A percentile compares a stretch with the other conserved stretches of the same genome.
phyloP scores from a whole-genome alignment of 2,888 invertebrate species.

The Drosophila tripunctata region DNA sequence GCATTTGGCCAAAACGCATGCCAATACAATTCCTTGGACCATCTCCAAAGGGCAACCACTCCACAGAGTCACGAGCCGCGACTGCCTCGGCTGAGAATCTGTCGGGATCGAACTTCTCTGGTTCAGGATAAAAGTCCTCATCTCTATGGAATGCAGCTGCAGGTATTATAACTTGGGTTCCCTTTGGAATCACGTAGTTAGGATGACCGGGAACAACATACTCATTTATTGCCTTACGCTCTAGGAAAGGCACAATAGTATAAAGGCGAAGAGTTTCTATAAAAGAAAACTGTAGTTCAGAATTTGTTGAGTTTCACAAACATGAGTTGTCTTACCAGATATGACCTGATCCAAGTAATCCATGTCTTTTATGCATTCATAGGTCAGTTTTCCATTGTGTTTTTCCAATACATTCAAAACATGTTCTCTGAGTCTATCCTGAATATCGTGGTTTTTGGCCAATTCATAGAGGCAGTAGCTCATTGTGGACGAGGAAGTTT shows the following conservation, averaged over 20 bases:
- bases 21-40: slow-evolving; percentile 82
- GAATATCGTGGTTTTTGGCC: slow-evolving; percentile 84
- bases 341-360: slow-evolving; percentile 85
- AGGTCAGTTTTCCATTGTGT: slow-evolving; percentile 83
- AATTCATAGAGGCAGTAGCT: slow-evolving; percentile 85
- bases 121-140: slow-evolving; percentile 85
- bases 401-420: slow-evolving; percentile 81
- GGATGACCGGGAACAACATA: slow-evolving; percentile 85
- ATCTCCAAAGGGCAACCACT: slow-evolving; percentile 82
- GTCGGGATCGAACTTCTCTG: slow-evolving; percentile 87
- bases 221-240: slow-evolving; percentile 85
- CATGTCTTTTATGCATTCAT: slow-evolving; percentile 82
- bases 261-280: slow-evolving; percentile 86
- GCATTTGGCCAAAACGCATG: slow-evolving; percentile 81
- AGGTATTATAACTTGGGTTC: slow-evolving; percentile 65
- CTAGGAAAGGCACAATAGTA: slow-evolving; percentile 85
- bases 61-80: slow-evolving; percentile 84
- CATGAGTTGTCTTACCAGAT: slow-evolving; percentile 75
- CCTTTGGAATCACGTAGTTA: slow-evolving; percentile 84
- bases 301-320: fast-evolving
- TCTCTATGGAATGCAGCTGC: slow-evolving; percentile 86
- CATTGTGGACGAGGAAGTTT: slow-evolving; percentile 85
- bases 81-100: slow-evolving; percentile 86
- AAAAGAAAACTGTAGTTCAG: not conserved
- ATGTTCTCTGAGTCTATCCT: slow-evolving; percentile 84